These are phyloP conservation scores for Bombus ignitus DNA, from an alignment of 1,140 invertebrate species.

Conservation along the genomic window DNA sequence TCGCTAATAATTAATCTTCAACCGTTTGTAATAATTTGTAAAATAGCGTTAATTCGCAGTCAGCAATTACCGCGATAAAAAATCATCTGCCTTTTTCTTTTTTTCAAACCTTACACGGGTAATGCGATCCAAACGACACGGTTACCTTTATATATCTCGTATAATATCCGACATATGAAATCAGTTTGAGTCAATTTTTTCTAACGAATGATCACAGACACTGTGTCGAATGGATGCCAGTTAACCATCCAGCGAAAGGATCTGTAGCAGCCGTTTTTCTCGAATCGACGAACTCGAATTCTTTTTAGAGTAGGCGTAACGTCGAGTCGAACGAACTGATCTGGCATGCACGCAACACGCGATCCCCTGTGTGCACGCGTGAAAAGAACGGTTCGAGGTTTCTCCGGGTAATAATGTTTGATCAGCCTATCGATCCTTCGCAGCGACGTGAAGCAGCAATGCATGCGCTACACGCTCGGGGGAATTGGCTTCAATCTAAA, in stretches of 20 bases:
- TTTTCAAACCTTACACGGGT: too few relatives aligned
- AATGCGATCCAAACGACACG: too few relatives aligned
- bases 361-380: slow-evolving; percentile 20
- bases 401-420: slow-evolving; percentile 41
- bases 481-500: slow-evolving; percentile 71
- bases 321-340: not conserved
- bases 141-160: too few relatives aligned
- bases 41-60: not conserved
- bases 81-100: not conserved
- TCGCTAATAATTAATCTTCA: not conserved
- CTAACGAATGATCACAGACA: not conserved
- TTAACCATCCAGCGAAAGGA: not conserved
- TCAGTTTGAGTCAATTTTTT: not conserved
- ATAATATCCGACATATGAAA: too few relatives aligned
- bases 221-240: too few relatives aligned
- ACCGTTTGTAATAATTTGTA: not conserved
- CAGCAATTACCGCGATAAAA: not conserved
- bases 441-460: slow-evolving; percentile 20
- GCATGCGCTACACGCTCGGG: slow-evolving; percentile 51
- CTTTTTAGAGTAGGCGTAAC: not conserved
- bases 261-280: not conserved
- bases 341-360: not conserved
- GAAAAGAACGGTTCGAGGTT: slow-evolving; percentile 38
- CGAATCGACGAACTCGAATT: slow-evolving; percentile 7
- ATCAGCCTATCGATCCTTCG: slow-evolving; percentile 60